A percentile compares a stretch with the other conserved stretches of the same genome.
Evolutionary conservation across 2,113 vertebrate genomes (phyloP).

Genomic region (Ceratotherium simum): DNA sequence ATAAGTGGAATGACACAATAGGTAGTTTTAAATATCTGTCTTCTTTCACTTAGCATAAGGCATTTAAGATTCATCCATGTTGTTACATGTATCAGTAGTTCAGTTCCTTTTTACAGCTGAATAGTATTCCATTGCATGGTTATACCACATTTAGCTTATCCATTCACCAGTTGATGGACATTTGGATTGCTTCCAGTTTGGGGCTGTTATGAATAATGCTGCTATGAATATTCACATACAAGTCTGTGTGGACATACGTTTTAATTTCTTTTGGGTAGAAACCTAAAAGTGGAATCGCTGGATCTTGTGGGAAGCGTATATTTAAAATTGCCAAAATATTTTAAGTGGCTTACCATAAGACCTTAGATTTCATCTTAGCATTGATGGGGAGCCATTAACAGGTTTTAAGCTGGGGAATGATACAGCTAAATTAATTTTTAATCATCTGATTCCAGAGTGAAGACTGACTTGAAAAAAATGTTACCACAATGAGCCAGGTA

Average conservation of each 20-base stretch:
- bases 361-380: background rate
- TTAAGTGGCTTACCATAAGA: background rate
- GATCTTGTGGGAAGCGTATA: background rate
- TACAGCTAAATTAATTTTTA: background rate
- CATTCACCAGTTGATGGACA: background rate
- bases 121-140: background rate
- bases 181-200: background rate
- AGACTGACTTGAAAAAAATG: background rate
- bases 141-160: background rate
- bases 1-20: background rate
- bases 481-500: background rate
- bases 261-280: background rate
- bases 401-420: background rate
- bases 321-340: background rate
- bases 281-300: background rate
- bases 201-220: background rate
- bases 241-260: background rate
- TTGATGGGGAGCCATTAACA: background rate
- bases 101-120: background rate
- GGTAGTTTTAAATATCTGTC: background rate
- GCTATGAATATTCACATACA: background rate
- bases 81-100: background rate
- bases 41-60: background rate
- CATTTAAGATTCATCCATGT: background rate
- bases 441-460: background rate